Evolutionary conservation across 2,888 invertebrate species (phyloP).

Genomic region (Chymomyza procnemis): DNA sequence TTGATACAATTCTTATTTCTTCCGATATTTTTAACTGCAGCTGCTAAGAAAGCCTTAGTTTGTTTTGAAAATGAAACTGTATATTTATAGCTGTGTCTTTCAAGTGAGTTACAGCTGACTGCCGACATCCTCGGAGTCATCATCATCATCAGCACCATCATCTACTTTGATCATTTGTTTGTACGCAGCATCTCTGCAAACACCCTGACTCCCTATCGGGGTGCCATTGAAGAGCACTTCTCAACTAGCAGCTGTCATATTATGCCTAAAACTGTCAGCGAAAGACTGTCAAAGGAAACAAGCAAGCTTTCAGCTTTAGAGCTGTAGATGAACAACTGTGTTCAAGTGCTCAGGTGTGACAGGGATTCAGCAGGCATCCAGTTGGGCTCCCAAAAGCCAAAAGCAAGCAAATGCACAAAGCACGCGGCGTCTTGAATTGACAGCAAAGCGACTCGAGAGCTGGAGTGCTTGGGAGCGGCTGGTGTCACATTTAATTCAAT

Average conservation of each 20-base stretch:
- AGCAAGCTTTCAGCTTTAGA: neutral
- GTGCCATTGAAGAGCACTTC: neutral
- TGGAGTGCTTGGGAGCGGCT: conserved; percentile 22
- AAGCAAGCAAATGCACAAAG: neutral
- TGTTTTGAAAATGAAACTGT: too few relatives aligned
- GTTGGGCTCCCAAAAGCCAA: neutral
- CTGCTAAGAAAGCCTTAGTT: too few relatives aligned
- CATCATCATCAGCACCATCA: too few relatives aligned
- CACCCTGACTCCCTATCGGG: neutral
- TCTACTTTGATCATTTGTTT: neutral
- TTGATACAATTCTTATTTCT: too few relatives aligned
- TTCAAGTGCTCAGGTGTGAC: conserved; percentile 41
- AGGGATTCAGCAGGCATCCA: neutral
- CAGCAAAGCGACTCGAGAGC: conserved; percentile 19
- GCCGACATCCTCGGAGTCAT: too few relatives aligned
- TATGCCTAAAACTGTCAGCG: neutral
- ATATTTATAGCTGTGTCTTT: too few relatives aligned
- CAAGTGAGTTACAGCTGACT: too few relatives aligned
- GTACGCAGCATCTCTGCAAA: neutral
- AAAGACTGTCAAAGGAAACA: neutral
- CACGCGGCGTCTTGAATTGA: neutral
- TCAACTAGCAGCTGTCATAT: neutral
- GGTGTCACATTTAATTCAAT: conserved; percentile 69
- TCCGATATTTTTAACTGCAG: too few relatives aligned
- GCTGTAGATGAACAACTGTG: conserved; percentile 27